Conservation (phyloP, 1,140 invertebrate species). For the Drosophila lacertosa region DNA sequence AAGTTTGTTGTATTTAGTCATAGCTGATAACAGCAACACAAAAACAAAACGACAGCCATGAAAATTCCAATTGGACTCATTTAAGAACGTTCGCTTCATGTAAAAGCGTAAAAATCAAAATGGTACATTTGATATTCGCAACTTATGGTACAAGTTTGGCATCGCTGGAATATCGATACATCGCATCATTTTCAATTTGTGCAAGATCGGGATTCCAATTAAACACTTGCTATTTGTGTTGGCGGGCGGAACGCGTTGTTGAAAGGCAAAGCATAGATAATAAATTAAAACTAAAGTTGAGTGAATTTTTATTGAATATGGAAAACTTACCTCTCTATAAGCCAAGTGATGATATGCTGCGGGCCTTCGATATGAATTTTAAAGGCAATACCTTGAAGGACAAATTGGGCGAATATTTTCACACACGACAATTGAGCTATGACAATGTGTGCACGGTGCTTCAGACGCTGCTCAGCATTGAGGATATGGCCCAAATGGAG, state of each 20-base stretch:
- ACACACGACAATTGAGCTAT: background rate
- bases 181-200: no score
- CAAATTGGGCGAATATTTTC: background rate
- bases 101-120: no score
- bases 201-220: background rate
- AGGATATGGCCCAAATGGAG: constrained; percentile 10
- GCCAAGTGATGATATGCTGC: background rate
- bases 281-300: background rate
- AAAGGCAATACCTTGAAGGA: background rate
- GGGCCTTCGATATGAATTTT: background rate
- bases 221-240: background rate
- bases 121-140: no score
- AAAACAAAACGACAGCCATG: no score
- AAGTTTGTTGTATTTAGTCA: no score
- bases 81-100: no score
- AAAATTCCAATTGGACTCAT: no score
- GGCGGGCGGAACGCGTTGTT: no score
- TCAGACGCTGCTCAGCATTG: constrained; percentile 2
- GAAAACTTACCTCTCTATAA: background rate
- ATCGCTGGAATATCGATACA: no score
- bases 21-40: no score
- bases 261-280: no score
- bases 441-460: constrained; percentile 8
- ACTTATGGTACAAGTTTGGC: no score
- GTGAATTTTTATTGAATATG: background rate